Base-by-base conservation (phyloP, 1,140 invertebrate species). In the Aphelenchoides fujianensis region DNA sequence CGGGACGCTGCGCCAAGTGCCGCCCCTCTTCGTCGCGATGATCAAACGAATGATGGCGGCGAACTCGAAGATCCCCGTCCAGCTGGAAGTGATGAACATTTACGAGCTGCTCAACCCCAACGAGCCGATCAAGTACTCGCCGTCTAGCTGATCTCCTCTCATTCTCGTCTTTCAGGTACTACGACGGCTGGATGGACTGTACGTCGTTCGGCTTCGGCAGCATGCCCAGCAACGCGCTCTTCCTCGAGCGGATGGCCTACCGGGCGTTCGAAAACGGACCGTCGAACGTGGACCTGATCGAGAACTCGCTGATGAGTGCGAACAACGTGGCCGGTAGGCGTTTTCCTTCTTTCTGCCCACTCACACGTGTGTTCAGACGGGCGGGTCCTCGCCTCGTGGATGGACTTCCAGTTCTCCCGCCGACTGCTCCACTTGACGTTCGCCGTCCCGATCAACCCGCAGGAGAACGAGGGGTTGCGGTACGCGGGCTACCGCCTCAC, bases 111-210 rank as follows among this genome's bases (percentile, higher is more conserved):
- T 48, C 23, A 48, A 48, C 23, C 41, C 41, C 12, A 48, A 48
- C 23, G 41, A 48, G 23, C 12, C 41, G 12, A 48, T 48, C 12
- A 12, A 23, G 41, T 48, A 23, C 23, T 12, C 23, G 23, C 23
- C 12, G 41, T 48, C 12, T 16, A 48, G 23, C 23, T 48, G 23
- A 48, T 48, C 23, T 16, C 12, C 23, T 16, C 41, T 12, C 12
- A 48, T 19, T 59, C 9, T 61, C 1, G n/a, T n/a, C n/a, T n/a
- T n/a, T n/a, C n/a, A 61, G 59, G 31, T 2, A 30, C 36, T n/a
- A 30, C 59, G 59, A 61, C 36, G 59, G 31, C n/a, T 61, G n/a
- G n/a, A n/a, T 61, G 59, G 59, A 61, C n/a, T 61, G 59, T 2
- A 19, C 31, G n/a, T 61, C 59, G 16, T 31, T 61, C 36, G 59